Percentiles rank a stretch among this genome's conserved stretches.
Evolutionary conservation across 1,140 invertebrate genomes (phyloP).

Genomic region (Olivierus martensii): DNA sequence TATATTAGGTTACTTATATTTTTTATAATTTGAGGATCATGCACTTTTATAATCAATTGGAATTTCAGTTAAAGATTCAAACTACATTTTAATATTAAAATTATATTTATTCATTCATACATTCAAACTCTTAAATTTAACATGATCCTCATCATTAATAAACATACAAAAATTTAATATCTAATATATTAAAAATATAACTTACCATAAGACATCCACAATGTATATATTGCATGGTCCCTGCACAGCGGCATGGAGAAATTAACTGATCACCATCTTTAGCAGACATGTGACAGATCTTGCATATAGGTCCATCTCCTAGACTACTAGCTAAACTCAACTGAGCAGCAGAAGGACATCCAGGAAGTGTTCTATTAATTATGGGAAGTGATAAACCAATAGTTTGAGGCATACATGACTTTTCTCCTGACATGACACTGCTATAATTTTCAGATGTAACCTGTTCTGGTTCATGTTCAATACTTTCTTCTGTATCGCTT

Average conservation of each 20-base stretch:
- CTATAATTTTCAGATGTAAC: background rate
- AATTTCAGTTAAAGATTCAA: no score
- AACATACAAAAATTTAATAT: no score
- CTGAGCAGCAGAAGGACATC: slow-evolving; percentile 16
- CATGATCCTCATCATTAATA: no score
- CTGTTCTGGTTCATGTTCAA: no score
- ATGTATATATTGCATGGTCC: slow-evolving; percentile 40
- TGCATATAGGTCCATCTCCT: slow-evolving; percentile 31
- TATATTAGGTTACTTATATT: no score
- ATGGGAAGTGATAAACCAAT: slow-evolving; percentile 4
- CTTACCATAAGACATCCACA: slow-evolving; percentile 38
- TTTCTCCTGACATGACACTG: background rate
- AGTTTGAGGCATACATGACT: slow-evolving; percentile 7
- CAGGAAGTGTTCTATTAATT: slow-evolving; percentile 5
- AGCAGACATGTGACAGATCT: slow-evolving; percentile 38
- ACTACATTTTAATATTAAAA: no score
- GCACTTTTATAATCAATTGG: no score
- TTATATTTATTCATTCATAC: no score
- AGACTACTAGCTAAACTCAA: slow-evolving; percentile 17
- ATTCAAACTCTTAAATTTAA: no score
- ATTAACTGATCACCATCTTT: slow-evolving; percentile 36
- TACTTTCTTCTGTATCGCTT: slow-evolving; percentile 5
- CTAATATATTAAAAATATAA: background rate
- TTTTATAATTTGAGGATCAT: no score
- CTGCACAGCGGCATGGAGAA: slow-evolving; percentile 39